These are phyloP conservation scores for Brachionus manjavacas DNA, from an alignment of 1,140 invertebrate genomes.

Conservation along the genomic window DNA sequence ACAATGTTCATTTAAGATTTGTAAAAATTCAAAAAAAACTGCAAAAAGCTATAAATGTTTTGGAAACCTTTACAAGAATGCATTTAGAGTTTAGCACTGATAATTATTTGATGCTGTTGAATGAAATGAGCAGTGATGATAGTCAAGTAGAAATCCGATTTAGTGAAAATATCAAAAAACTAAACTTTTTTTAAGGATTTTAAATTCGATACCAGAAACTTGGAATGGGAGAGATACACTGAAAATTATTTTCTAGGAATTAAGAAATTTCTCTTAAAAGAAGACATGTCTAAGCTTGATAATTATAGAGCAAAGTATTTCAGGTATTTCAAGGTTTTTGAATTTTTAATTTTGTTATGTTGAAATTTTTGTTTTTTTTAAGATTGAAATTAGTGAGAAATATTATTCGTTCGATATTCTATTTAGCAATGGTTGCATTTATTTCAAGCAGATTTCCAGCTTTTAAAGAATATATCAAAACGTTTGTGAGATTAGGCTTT, in stretches of 20 bases:
- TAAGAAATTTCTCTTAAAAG: conserved; percentile 53
- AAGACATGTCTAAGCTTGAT: conserved; percentile 47
- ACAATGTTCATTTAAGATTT: background rate
- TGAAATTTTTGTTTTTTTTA: background rate
- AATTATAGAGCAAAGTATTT: conserved; percentile 2
- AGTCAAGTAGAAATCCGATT: conserved; percentile 48
- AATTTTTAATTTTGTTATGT: too few relatives aligned
- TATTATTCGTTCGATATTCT: background rate
- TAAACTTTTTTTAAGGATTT: conserved; percentile 42
- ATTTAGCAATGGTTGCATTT: background rate
- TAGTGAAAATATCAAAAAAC: background rate
- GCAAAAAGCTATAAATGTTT: conserved; percentile 67
- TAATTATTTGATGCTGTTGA: conserved; percentile 66
- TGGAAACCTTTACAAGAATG: conserved; percentile 72
- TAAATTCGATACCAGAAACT: conserved; percentile 51
- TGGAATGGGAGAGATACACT: conserved; percentile 53
- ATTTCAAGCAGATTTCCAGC: background rate
- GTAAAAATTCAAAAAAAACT: conserved; percentile 58
- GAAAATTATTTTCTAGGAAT: conserved; percentile 52
- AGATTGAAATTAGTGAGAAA: conserved; percentile 10
- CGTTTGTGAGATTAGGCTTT: background rate
- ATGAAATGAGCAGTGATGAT: conserved; percentile 63
- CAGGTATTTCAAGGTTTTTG: too few relatives aligned
- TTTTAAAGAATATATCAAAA: background rate
- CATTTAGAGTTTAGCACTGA: conserved; percentile 75